Percentiles rank a stretch among this genome's conserved stretches.
phyloP scores from a whole-genome alignment of 2,888 invertebrate genomes.

The Gordius sp. region DNA sequence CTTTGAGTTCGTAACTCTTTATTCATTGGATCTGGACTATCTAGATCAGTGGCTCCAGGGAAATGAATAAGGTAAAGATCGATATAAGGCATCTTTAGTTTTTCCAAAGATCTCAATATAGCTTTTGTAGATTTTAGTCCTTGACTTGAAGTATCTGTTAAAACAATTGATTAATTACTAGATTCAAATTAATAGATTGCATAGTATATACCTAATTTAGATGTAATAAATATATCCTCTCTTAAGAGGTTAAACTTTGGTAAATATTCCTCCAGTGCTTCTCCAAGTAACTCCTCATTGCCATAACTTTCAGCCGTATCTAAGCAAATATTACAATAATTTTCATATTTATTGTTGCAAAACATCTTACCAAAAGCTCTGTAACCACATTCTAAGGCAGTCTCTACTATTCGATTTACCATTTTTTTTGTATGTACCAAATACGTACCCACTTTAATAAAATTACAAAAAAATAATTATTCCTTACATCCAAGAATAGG shows the following conservation, averaged over 20 bases:
- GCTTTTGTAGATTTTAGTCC: conserved; percentile 35
- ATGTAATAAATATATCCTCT: conserved; percentile 49
- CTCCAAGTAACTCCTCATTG: conserved; percentile 44
- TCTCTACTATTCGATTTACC: neutral
- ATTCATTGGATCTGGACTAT: neutral
- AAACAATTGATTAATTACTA: neutral
- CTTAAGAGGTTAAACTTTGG: conserved; percentile 42
- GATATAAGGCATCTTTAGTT: conserved; percentile 41
- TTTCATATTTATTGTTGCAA: neutral
- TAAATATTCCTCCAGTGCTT: conserved; percentile 38
- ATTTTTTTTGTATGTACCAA: neutral
- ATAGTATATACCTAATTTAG: conserved; percentile 38
- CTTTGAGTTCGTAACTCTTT: conserved; percentile 36
- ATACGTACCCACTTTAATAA: neutral
- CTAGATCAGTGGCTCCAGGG: conserved; percentile 40
- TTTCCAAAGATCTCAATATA: conserved; percentile 37
- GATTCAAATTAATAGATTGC: neutral
- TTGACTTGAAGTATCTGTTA: conserved; percentile 30
- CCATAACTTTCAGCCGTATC: conserved; percentile 50
- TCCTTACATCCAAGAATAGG: neutral
- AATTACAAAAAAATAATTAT: neutral
- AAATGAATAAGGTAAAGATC: conserved; percentile 57
- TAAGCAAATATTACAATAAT: neutral
- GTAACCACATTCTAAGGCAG: neutral
- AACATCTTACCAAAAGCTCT: neutral